A percentile compares a stretch with the other conserved stretches of the same genome.
These are phyloP conservation scores for Camptogramma bilineatum DNA, from an alignment of 2,888 invertebrate species.

Conservation along the genomic window DNA sequence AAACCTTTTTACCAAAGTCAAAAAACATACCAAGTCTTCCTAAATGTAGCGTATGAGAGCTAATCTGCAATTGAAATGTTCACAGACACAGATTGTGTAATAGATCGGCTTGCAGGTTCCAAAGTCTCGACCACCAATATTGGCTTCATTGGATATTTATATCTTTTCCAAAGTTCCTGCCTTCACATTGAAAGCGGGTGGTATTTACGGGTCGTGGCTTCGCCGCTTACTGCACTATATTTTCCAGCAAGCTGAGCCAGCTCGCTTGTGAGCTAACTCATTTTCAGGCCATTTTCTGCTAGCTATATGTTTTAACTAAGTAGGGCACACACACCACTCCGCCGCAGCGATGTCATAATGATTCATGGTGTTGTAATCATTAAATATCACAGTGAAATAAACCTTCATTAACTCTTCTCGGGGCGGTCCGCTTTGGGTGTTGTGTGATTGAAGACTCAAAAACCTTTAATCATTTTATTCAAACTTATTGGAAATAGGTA, in stretches of 20 bases:
- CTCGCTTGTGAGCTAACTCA: neutral
- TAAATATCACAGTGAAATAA: too few species aligned
- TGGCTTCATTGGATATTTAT: neutral
- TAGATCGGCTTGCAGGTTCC: neutral
- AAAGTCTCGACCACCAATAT: constrained; percentile 1
- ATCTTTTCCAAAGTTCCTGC: neutral
- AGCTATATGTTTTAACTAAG: neutral
- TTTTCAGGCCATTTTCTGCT: neutral
- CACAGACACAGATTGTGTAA: neutral
- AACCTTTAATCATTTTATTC: too few species aligned
- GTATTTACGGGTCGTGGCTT: neutral
- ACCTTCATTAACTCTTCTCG: too few species aligned
- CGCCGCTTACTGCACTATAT: neutral
- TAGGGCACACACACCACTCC: neutral
- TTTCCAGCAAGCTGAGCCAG: neutral
- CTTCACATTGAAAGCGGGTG: constrained; percentile 1
- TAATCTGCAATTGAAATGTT: neutral
- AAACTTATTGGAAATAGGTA: too few species aligned
- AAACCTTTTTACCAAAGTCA: neutral
- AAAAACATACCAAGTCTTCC: neutral
- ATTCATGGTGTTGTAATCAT: neutral
- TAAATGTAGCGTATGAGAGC: neutral
- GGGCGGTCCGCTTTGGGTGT: too few species aligned
- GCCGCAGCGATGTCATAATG: neutral
- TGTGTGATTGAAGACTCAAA: too few species aligned